Conservation (phyloP, 2,113 vertebrate genomes). For the Tiliqua scincoides region DNA sequence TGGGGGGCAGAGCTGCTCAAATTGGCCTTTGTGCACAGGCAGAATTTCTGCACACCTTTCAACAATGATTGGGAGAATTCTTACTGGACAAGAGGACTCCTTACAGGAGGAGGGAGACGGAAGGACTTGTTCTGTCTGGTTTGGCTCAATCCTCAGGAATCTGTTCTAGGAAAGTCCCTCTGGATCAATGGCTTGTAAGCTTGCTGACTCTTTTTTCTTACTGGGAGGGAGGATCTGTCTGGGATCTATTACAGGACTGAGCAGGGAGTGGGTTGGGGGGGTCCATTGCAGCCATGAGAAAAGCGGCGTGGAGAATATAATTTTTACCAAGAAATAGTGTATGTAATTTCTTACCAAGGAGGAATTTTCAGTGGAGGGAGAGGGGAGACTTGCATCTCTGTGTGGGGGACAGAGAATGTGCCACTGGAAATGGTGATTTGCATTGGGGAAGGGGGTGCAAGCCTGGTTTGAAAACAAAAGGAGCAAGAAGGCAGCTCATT, state of each 20-base stretch:
- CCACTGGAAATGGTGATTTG: neutral
- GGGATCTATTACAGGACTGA: neutral
- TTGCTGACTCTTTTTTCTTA: neutral
- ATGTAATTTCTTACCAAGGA: neutral
- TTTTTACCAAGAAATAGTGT: no score
- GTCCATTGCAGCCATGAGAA: neutral
- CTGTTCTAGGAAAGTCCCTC: neutral
- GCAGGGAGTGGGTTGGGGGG: neutral
- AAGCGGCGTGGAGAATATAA: neutral
- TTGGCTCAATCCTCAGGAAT: neutral
- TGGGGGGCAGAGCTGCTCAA: no score
- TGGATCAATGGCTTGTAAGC: neutral
- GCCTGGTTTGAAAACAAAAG: neutral
- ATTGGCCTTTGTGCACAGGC: neutral
- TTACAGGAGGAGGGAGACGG: neutral
- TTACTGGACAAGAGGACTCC: neutral
- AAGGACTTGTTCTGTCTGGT: neutral
- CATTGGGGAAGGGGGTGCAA: no score
- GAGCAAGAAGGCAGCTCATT: neutral
- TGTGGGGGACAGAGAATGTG: neutral
- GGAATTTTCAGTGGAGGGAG: neutral
- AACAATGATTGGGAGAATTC: neutral
- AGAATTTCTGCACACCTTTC: neutral
- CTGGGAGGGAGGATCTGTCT: neutral
- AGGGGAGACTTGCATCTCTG: no score